Conservation (phyloP, 2,888 invertebrate genomes). For the Noctua fimbriata region DNA sequence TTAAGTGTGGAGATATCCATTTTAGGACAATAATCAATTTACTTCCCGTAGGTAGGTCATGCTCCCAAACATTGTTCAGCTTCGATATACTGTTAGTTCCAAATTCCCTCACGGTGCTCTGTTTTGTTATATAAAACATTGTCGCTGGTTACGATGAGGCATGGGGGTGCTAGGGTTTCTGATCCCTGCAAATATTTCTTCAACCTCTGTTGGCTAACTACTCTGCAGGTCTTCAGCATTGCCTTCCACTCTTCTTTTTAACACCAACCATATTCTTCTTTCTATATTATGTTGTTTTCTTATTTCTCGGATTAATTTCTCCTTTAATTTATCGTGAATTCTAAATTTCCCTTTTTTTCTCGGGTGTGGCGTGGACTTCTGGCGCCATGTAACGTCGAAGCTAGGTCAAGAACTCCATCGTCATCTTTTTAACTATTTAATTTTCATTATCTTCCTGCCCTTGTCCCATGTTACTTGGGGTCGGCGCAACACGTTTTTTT, state of each 20-base stretch:
- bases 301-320: neutral
- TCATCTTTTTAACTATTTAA: neutral
- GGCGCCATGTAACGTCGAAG: neutral
- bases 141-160: neutral
- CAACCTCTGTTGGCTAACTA: neutral
- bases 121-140: neutral
- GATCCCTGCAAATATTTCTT: neutral
- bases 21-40: neutral
- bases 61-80: neutral
- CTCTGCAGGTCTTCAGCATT: neutral
- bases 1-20: neutral
- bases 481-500: neutral
- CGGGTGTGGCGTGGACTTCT: neutral
- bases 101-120: neutral
- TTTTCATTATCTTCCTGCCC: neutral
- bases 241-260: neutral
- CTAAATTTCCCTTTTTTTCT: neutral
- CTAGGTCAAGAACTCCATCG: neutral
- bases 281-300: neutral
- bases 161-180: neutral
- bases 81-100: neutral
- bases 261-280: neutral
- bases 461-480: neutral
- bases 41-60: neutral
- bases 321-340: neutral